Conservation (phyloP, 2,797 vertebrate species). For the Synaphobranchus kaupii region DNA sequence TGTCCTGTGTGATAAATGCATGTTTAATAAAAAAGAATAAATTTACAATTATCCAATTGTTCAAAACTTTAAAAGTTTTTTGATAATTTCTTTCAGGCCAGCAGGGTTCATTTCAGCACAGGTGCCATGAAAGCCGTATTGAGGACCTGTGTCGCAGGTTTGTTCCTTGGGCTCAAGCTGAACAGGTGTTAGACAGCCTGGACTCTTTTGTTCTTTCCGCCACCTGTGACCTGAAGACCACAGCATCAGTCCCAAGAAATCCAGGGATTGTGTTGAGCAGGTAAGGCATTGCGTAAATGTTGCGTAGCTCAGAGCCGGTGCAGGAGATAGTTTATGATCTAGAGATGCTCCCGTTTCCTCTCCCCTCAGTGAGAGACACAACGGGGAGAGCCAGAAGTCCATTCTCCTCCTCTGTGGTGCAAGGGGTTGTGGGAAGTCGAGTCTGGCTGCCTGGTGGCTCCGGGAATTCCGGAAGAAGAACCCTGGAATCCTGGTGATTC, state of each 20-base stretch:
- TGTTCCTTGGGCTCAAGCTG: conserved; percentile 51
- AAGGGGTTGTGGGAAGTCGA: conserved; percentile 63
- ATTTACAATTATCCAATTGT: background rate
- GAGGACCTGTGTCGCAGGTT: conserved; percentile 50
- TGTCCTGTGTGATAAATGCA: background rate
- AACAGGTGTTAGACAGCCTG: conserved; percentile 49
- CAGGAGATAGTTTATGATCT: background rate
- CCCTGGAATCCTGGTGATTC: conserved; percentile 38
- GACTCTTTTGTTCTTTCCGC: conserved; percentile 45
- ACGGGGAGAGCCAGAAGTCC: conserved; percentile 43
- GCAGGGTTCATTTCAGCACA: conserved; percentile 51
- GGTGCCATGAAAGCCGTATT: conserved; percentile 46
- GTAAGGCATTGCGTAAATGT: conserved; percentile 25
- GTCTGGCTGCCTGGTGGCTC: conserved; percentile 57
- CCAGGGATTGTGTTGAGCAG: conserved; percentile 37
- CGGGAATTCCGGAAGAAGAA: conserved; percentile 47
- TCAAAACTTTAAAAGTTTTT: background rate
- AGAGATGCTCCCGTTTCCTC: background rate
- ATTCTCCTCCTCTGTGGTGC: conserved; percentile 61
- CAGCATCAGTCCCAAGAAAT: background rate
- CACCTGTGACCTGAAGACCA: conserved; percentile 26
- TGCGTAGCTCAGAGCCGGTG: background rate
- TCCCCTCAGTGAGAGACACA: conserved; percentile 39
- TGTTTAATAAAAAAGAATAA: too few species aligned
- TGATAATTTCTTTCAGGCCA: conserved; percentile 43